Evolutionary conservation across 2,888 invertebrate genomes (phyloP), one percentile per base, ranked within the genome.

Genomic region (Schizotus pectinicornis): DNA sequence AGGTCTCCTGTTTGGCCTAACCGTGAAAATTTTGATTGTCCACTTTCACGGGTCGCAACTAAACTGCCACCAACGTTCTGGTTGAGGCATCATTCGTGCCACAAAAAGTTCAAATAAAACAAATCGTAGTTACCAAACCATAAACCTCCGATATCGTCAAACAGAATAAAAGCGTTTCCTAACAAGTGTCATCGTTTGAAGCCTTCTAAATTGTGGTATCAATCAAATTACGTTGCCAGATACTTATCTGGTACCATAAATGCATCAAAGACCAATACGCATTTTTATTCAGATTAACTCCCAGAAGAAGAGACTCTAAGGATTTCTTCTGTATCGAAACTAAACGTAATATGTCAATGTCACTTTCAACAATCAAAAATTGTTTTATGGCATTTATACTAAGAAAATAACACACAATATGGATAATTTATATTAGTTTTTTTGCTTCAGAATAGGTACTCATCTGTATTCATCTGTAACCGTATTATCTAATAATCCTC

Each of bases 181-280:
- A 14, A 42, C 22, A 8, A 22, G 42, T 39, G 38, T 38, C 36
- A 22, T 37, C 34, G n/a, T 31, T n/a, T 42, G n/a, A 8, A 63
- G 62, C 56, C 51, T 59, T 56, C 60, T 53, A 61, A 62, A 62
- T 46, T 45, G 57, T 58, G 61, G 57, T 66, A 66, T 64, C 62
- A 62, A 66, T 66, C 64, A 63, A 58, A 64, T 59, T 59, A 62
- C 42, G 60, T 59, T 58, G 41, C 45, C 43, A 55, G 60, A 62
- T 59, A 38, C 57, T 60, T 22, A 45, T 50, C 54, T 45, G 53
- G 46, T 35, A 11, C n/a, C 36, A 35, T 6, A 11, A 11, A 35
- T 35, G 11, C 11, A 35, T 11, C 11, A 35, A 35, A 9, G 36
- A 35, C 11, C 11, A 35, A 9, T n/a, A 35, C 11, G n/a, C 9